A percentile compares a stretch with the other conserved stretches of the same genome.
phyloP scores from a whole-genome alignment of 2,888 invertebrate species.

The Epistrophe grossulariae region DNA sequence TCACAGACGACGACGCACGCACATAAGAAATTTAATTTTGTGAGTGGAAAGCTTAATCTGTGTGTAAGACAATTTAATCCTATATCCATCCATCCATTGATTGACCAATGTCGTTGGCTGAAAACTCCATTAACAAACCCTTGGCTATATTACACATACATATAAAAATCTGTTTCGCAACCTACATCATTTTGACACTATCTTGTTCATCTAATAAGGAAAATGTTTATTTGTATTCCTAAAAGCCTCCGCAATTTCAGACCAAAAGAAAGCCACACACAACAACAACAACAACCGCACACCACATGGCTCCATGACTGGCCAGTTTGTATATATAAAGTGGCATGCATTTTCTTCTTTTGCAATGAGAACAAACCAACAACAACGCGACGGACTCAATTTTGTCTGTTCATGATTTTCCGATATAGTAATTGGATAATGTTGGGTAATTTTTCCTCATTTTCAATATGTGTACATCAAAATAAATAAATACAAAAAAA shows the following conservation, averaged over 20 bases:
- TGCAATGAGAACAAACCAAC: background rate
- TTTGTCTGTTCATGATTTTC: conserved; percentile 45
- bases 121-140: conserved; percentile 9
- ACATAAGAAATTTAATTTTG: background rate
- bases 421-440: conserved; percentile 52
- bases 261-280: conserved; percentile 12
- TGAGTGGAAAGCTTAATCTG: background rate
- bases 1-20: too few species aligned
- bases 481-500: conserved; percentile 9
- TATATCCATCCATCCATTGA: background rate
- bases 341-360: conserved; percentile 21
- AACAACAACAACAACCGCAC: background rate
- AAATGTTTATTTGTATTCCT: conserved; percentile 1
- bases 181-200: conserved; percentile 11
- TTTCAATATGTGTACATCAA: conserved; percentile 3
- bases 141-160: background rate
- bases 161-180: background rate
- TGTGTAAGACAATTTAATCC: background rate
- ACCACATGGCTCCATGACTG: conserved; percentile 12
- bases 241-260: conserved; percentile 36
- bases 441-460: conserved; percentile 19
- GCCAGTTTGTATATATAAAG: background rate
- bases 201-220: conserved; percentile 25
- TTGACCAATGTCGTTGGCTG: background rate
- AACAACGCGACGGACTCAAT: background rate